Percentiles rank a stretch among this genome's conserved stretches.
These are phyloP conservation scores for Omphaloscelis lunosa DNA, from an alignment of 2,888 invertebrate genomes.

Conservation along the genomic window DNA sequence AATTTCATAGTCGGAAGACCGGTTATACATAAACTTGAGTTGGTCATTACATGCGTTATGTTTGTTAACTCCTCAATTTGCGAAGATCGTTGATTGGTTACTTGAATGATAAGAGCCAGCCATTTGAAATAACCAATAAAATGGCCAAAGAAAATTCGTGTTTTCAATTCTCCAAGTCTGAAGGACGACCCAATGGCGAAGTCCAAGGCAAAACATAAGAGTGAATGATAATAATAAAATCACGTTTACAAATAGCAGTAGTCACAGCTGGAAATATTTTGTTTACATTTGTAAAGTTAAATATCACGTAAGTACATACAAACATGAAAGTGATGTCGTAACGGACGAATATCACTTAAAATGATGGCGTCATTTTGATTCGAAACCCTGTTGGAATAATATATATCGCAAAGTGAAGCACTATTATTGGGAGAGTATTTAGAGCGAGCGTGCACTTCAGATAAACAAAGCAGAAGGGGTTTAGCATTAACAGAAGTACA, in stretches of 20 bases:
- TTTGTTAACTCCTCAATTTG: conserved; percentile 30
- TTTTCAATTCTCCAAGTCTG: conserved; percentile 12
- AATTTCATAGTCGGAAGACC: conserved; percentile 64
- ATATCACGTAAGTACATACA: conserved; percentile 48
- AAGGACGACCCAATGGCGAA: conserved; percentile 32
- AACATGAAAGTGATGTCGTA: conserved; percentile 52
- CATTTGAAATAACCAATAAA: background rate
- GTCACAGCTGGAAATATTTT: conserved; percentile 58
- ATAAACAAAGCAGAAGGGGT: conserved; percentile 78
- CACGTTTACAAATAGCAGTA: conserved; percentile 55
- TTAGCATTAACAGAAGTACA: conserved; percentile 64
- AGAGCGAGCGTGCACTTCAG: conserved; percentile 78
- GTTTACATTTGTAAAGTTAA: conserved; percentile 47
- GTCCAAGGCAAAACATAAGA: conserved; percentile 19
- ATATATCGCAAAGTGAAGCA: conserved; percentile 67
- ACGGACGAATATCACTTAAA: conserved; percentile 41
- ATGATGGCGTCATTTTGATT: conserved; percentile 50
- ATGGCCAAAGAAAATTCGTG: conserved; percentile 6
- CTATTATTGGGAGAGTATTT: conserved; percentile 75
- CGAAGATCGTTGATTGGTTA: conserved; percentile 18
- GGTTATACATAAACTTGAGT: conserved; percentile 75
- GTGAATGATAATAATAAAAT: conserved; percentile 43
- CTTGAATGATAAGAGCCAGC: conserved; percentile 24
- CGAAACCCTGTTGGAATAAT: conserved; percentile 58
- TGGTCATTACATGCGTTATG: conserved; percentile 30